Evolutionary conservation across 2,797 vertebrate genomes (phyloP), one percentile per base, ranked within the genome.

Genomic region (Borostomias antarcticus): DNA sequence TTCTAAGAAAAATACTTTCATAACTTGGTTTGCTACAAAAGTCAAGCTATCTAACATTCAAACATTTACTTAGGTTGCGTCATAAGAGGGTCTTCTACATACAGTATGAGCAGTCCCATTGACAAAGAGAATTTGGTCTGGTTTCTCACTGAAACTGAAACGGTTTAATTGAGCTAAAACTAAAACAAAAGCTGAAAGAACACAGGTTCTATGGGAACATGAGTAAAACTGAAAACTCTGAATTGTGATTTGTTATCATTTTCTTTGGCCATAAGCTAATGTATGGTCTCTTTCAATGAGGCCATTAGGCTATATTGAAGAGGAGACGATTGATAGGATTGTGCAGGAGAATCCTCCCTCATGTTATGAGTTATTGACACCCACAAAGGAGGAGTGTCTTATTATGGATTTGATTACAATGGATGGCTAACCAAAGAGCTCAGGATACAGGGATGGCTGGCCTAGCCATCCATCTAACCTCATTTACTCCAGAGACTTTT

Each of bases 331-430:
- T 54, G 33, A 62, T 25, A 28, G 51, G 48, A 64, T 64, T 64
- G 54, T 40, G 19, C 50, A 64, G 62, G 13, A 28, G 59, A 30
- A 45, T 15, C 59, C 47, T 48, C 5, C 59, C 30, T 23, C 17
- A 15, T 29, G 33, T 64, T 54, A 64, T 64, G 62, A 64, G 50
- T 64, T 64, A 64, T 64, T 40, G 62, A 64, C 51, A 64, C 43
- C 51, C 33, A 29, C 26, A 26, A 28, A 43, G 25, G 19, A 53
- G 62, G 51, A 51, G 33, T 48, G n/a, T 30, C 62, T 64, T 54
- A 64, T 64, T 64, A 64, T 26, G 25, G 62, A 33, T 40, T 35
- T 64, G 62, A 64, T 64, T 43, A 51, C 54, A 64, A 64, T 64
- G 52, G 62, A 64, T 64, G 35, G 62, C 32, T 35, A 52, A 35